phyloP scores from a whole-genome alignment of 2,888 invertebrate genomes.

The Drosophila setosimentum region DNA sequence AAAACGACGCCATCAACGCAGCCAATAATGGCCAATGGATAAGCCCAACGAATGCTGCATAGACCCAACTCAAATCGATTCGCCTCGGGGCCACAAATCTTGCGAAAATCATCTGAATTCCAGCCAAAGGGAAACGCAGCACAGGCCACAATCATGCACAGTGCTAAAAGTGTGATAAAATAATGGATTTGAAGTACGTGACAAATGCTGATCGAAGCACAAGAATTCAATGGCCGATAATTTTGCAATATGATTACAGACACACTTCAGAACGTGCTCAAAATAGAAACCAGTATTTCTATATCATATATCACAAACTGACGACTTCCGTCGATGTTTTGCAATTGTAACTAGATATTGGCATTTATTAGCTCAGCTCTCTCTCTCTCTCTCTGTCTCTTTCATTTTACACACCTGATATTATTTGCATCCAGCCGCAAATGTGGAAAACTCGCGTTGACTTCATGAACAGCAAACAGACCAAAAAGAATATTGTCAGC shows the following conservation, averaged over 20 bases:
- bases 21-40: constrained; percentile 95
- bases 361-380: constrained; percentile 19
- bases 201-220: constrained; percentile 44
- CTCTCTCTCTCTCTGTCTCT: neutral
- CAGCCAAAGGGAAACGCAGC: constrained; percentile 96
- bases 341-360: constrained; percentile 23
- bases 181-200: constrained; percentile 42
- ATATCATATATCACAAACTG: constrained; percentile 26
- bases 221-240: constrained; percentile 23
- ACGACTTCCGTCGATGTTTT: constrained; percentile 38
- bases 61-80: constrained; percentile 92
- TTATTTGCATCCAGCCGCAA: constrained; percentile 97
- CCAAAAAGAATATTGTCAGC: constrained; percentile 94
- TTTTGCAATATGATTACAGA: constrained; percentile 36
- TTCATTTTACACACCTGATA: constrained; percentile 91
- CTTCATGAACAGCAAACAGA: constrained; percentile 96
- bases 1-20: constrained; percentile 81
- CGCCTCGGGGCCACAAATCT: constrained; percentile 93
- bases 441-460: constrained; percentile 96
- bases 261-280: constrained; percentile 49
- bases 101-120: constrained; percentile 92
- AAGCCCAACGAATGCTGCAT: constrained; percentile 97
- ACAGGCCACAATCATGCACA: constrained; percentile 94
- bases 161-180: constrained; percentile 87
- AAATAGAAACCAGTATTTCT: constrained; percentile 25